phyloP scores from a whole-genome alignment of 2,113 vertebrate species.

The Oryzias curvinotus region DNA sequence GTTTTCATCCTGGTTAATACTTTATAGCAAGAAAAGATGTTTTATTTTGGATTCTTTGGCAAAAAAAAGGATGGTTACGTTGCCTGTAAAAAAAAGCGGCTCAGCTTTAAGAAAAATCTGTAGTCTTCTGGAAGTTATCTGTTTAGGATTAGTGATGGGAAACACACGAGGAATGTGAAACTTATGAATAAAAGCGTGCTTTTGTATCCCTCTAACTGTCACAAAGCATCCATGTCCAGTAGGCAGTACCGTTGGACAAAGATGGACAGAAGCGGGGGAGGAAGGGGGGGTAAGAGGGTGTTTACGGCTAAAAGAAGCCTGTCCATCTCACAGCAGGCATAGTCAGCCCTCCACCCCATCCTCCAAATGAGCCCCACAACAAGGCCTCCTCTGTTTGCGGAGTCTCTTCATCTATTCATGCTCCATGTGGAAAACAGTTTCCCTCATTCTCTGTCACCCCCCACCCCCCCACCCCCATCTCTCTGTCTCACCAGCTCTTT shows the following conservation, averaged over 20 bases:
- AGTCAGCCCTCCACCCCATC: slow-evolving; percentile 54
- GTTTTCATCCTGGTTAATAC: slow-evolving; percentile 19
- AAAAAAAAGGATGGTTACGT: background rate
- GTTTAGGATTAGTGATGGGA: slow-evolving; percentile 10
- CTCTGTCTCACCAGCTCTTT: slow-evolving; percentile 54
- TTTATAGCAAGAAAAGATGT: slow-evolving; percentile 16
- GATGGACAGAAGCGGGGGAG: slow-evolving; percentile 53
- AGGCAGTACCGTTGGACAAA: slow-evolving; percentile 42
- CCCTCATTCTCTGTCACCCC: slow-evolving; percentile 39
- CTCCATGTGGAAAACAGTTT: slow-evolving; percentile 71
- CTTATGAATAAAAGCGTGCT: slow-evolving; percentile 38
- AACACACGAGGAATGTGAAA: slow-evolving; percentile 28
- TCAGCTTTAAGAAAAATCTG: background rate
- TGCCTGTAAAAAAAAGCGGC: too few species aligned
- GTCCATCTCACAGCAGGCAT: slow-evolving; percentile 80
- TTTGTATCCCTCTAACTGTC: slow-evolving; percentile 60
- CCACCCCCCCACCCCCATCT: slow-evolving; percentile 21
- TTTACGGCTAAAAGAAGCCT: slow-evolving; percentile 76
- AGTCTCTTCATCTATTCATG: slow-evolving; percentile 79
- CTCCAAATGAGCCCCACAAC: slow-evolving; percentile 74
- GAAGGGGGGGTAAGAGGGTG: slow-evolving; percentile 39
- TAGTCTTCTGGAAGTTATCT: slow-evolving; percentile 6
- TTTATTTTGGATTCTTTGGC: slow-evolving; percentile 21
- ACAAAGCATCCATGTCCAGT: slow-evolving; percentile 46
- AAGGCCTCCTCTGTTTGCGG: slow-evolving; percentile 78